phyloP scores from a whole-genome alignment of 64 coral and sea anemone species.

The Montipora foliosa region DNA sequence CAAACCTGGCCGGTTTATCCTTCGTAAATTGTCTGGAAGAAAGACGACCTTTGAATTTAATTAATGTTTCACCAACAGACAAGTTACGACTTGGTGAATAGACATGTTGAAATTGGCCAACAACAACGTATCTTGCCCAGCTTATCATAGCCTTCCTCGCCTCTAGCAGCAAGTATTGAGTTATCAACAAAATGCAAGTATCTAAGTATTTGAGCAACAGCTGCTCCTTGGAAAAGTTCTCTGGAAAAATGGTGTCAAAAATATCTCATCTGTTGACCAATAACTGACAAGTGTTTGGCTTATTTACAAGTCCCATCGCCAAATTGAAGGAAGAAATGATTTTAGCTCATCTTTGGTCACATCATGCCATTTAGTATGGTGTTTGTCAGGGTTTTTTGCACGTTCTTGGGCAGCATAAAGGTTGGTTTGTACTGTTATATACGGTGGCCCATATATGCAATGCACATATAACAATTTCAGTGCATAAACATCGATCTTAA shows the following conservation, averaged over 20 bases:
- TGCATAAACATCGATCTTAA: too few species aligned
- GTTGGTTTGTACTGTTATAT: slow-evolving; percentile 59
- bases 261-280: slow-evolving; percentile 56
- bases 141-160: slow-evolving; percentile 33
- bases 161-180: slow-evolving; percentile 48
- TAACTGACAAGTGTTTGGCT: slow-evolving; percentile 43
- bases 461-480: too few species aligned
- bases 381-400: slow-evolving; percentile 57
- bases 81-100: slow-evolving; percentile 38
- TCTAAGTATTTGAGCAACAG: slow-evolving; percentile 61
- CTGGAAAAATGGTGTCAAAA: slow-evolving; percentile 59
- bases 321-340: slow-evolving; percentile 25
- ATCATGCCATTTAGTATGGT: slow-evolving; percentile 20
- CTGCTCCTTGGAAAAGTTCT: slow-evolving; percentile 61
- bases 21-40: slow-evolving; percentile 61
- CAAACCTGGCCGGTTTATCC: slow-evolving; percentile 49
- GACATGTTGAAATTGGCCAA: slow-evolving; percentile 1
- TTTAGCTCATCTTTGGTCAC: neutral
- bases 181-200: slow-evolving; percentile 60
- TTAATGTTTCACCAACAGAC: slow-evolving; percentile 51
- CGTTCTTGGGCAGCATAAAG: slow-evolving; percentile 53
- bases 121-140: slow-evolving; percentile 34
- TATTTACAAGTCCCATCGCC: slow-evolving; percentile 31
- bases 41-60: slow-evolving; percentile 53
- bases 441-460: too few species aligned